Evolutionary conservation across 1,140 invertebrate genomes (phyloP), one percentile per base, ranked within the genome.

Genomic region (Heliconius congener): DNA sequence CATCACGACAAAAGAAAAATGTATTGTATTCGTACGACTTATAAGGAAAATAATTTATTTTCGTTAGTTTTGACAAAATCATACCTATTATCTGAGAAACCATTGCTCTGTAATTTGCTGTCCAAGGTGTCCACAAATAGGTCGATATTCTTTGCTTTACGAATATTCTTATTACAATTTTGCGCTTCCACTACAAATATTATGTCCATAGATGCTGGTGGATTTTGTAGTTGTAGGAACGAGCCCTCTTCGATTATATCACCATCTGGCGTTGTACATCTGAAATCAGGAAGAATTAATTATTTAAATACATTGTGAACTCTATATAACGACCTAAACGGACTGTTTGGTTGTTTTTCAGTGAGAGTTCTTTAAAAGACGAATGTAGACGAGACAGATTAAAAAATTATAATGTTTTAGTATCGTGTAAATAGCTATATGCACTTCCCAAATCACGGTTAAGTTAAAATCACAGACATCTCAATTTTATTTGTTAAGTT

Each of bases 171-270:
- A 92, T 98, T 98, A 88, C 98, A 99, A 3, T 94, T 90, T 85
- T 97, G 97, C 5, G 98, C 97, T 90, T 99, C 98, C 1, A 99
- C 95, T 70, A 99, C 96, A 87, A 99, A 98, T 42, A 99, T 97
- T 1, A 99, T 94, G 89, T 99, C 98, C 18, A 97, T 96, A 1
- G 97, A 97, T 55, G 92, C 95, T 0, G 96, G 96, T 5, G 96
- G 91, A 34, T 94, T 84, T 8, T 90, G 77, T 4, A 97, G 86
- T 70, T 95, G 92, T 13, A 95, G 90, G 84, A 97, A 97, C 16
- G 96, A 96, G 3, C 97, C 97, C 92, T 98, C 97, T 8, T 96
- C 95, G 13, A 98, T 95, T 60, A 95, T 91, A 0, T 95, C 95
- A n/a, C 96, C 96, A 92, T 97, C 96, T 0, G 95, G 86, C 76